A percentile compares a stretch with the other conserved stretches of the same genome.
phyloP scores from a whole-genome alignment of 1,140 invertebrate genomes.

The Battus philenor region DNA sequence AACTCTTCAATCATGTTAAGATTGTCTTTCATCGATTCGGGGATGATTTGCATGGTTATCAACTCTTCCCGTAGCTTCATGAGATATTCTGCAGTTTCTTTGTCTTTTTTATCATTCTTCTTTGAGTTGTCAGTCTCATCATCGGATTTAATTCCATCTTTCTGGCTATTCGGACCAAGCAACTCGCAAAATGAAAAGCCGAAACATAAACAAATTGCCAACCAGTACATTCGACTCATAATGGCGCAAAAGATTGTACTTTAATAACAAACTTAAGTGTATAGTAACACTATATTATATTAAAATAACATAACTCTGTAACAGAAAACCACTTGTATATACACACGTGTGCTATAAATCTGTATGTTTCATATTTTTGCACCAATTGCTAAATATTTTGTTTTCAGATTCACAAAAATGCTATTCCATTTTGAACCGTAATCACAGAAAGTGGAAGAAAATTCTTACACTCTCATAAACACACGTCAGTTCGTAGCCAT shows the following conservation, averaged over 20 bases:
- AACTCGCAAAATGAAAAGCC: constrained; percentile 39
- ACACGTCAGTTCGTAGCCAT: not conserved
- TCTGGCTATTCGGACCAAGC: constrained; percentile 45
- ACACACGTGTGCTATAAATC: constrained; percentile 34
- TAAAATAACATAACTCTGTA: too few relatives aligned
- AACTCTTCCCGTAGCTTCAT: constrained; percentile 41
- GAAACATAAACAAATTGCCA: constrained; percentile 45
- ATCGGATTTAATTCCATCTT: constrained; percentile 33
- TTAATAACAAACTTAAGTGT: constrained; percentile 49
- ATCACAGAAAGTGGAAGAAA: too few relatives aligned
- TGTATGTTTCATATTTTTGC: constrained; percentile 29
- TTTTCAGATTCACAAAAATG: constrained; percentile 10
- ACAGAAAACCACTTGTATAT: constrained; percentile 29
- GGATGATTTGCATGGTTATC: constrained; percentile 37
- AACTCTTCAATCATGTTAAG: constrained; percentile 31
- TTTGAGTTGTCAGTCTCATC: constrained; percentile 36
- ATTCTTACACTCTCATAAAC: not conserved
- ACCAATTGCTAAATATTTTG: constrained; percentile 11
- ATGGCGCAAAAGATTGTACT: constrained; percentile 17
- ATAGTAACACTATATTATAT: too few relatives aligned
- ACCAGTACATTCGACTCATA: constrained; percentile 43
- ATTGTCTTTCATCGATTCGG: constrained; percentile 35
- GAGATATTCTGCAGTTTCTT: constrained; percentile 27
- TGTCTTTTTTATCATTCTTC: constrained; percentile 21
- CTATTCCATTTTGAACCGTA: too few relatives aligned